A percentile compares a stretch with the other conserved stretches of the same genome.
phyloP scores from a whole-genome alignment of 2,797 vertebrate genomes.

The Leuciscus waleckii region DNA sequence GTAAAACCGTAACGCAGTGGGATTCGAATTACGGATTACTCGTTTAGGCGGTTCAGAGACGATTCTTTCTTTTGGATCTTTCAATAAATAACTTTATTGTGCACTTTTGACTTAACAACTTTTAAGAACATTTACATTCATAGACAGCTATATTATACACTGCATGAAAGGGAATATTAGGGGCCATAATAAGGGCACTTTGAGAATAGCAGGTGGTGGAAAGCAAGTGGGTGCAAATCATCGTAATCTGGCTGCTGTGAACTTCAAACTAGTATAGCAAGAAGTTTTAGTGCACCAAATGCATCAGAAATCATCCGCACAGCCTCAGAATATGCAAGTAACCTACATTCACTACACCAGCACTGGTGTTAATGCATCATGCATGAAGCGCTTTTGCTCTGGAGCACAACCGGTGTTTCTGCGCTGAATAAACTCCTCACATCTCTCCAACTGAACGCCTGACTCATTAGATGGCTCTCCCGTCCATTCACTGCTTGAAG shows the following conservation, averaged over 20 bases:
- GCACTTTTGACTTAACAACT: too few relatives aligned
- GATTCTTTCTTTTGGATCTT: too few relatives aligned
- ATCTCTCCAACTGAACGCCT: neutral
- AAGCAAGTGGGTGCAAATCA: neutral
- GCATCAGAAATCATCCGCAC: neutral
- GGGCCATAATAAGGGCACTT: too few relatives aligned
- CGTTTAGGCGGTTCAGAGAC: too few relatives aligned
- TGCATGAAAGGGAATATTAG: too few relatives aligned
- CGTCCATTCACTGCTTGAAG: neutral
- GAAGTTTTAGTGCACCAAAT: neutral
- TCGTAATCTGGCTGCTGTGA: neutral
- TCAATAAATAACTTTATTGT: too few relatives aligned
- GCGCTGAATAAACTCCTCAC: neutral
- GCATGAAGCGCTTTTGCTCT: constrained; percentile 13
- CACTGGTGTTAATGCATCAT: constrained; percentile 30
- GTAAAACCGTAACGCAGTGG: too few relatives aligned
- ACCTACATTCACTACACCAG: neutral
- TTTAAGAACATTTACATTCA: too few relatives aligned
- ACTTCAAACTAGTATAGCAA: neutral
- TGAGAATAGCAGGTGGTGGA: neutral
- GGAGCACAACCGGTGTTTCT: neutral
- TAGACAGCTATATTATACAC: too few relatives aligned
- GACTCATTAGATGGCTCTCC: constrained; percentile 22
- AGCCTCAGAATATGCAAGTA: neutral
- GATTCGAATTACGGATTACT: too few relatives aligned